Base-by-base conservation (phyloP, 2,113 vertebrate species). In the Laticauda colubrina region DNA sequence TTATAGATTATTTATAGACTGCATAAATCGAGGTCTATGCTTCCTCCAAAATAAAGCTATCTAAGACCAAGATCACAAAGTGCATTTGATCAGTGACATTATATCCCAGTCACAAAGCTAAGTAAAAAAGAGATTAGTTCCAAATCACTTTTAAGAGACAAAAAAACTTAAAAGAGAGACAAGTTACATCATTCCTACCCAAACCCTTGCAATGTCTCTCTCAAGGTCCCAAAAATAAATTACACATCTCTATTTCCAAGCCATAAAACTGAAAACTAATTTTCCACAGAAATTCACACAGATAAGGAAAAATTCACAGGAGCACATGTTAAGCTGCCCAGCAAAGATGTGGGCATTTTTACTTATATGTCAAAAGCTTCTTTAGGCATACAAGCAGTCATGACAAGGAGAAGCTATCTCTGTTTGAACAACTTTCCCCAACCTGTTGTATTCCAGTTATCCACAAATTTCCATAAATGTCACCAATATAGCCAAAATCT, bases 231-330 rank as follows among this genome's bases (percentile, higher is more conserved):
- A 48, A 26, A 45, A 90, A n/a, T 59, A 86, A 86, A 90, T 64
- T 93, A 61, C 85, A n/a, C 14, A 24, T 85, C 89, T 56, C 39
- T 54, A 45, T 89, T 92, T 86, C 55, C 89, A 61, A 93, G 88
- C 23, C 29, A 39, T 89, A 90, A 61, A 48, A 53, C 75, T 86
- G 24, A 93, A 90, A 86, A 85, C 21, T 53, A 53, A 90, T 93
- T 59, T 93, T 34, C 21, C 29, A 39, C 29, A 61, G 75, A 89
- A 39, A 90, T 53, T 86, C 88, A 90, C 29, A 39, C 14, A 85
- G n/a, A 15, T 85, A 51, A 89, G 45, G 20, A 29, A 34, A 12
- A 85, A 39, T 20, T 57, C 57, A 85, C 43, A 53, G 12, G 23
- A 39, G 26, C n/a, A 64, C 61, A 6, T 23, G 85, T 26, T 15